A percentile compares a stretch with the other conserved stretches of the same genome.
phyloP scores from a whole-genome alignment of 2,113 vertebrate species.

The Austrofundulus limnaeus region DNA sequence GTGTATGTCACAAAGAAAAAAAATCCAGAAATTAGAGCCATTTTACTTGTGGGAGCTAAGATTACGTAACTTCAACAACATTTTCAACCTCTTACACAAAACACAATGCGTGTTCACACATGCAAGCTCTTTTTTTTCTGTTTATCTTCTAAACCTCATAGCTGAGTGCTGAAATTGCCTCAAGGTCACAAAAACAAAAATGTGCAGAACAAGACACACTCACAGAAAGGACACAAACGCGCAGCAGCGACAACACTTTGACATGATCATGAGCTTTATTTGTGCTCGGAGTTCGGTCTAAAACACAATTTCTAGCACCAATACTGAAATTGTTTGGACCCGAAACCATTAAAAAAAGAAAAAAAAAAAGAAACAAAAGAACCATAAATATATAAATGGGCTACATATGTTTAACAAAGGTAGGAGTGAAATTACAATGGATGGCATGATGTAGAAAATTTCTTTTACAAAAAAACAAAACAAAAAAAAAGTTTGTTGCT shows the following conservation, averaged over 20 bases:
- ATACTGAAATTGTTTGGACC: constrained; percentile 57
- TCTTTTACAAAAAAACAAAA: constrained; percentile 41
- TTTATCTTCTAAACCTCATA: neutral
- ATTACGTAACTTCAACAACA: neutral
- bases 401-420: constrained; percentile 45
- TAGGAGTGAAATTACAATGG: constrained; percentile 42
- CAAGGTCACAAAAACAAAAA: neutral
- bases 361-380: constrained; percentile 48
- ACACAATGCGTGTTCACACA: constrained; percentile 33
- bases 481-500: constrained; percentile 22
- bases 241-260: constrained; percentile 11
- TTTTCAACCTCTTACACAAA: constrained; percentile 3
- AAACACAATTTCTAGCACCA: constrained; percentile 46
- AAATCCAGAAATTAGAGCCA: neutral
- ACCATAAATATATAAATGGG: constrained; percentile 71
- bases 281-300: constrained; percentile 45
- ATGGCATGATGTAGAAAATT: constrained; percentile 61
- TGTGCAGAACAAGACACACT: neutral
- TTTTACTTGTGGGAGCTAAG: neutral
- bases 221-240: neutral
- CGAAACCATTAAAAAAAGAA: constrained; percentile 54
- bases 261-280: constrained; percentile 58
- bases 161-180: constrained; percentile 10
- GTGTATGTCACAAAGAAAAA: neutral
- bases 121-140: constrained; percentile 2